Conservation (phyloP, 2,888 invertebrate genomes). For the Esperia sulphurella region DNA sequence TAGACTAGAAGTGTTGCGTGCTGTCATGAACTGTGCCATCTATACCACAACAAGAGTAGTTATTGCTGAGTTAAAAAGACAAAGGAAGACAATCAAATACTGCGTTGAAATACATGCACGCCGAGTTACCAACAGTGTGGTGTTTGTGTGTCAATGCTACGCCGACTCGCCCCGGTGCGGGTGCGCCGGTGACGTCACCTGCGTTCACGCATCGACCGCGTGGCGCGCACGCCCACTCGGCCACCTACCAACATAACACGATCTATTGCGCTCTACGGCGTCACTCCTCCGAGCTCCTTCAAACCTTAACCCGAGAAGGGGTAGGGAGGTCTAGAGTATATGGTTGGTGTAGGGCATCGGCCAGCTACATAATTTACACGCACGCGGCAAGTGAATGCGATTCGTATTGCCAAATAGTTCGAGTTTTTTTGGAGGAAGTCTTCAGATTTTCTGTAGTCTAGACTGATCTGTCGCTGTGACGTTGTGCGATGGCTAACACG, state of each 20-base stretch:
- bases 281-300: too few species aligned
- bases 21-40: too few species aligned
- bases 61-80: too few species aligned
- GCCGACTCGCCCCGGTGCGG: constrained; percentile 11
- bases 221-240: constrained; percentile 15
- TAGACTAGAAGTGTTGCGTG: too few species aligned
- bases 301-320: too few species aligned
- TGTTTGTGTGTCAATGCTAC: constrained; percentile 27
- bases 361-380: not conserved
- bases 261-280: not conserved
- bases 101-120: too few species aligned
- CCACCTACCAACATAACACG: not conserved
- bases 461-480: not conserved
- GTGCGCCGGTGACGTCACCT: constrained; percentile 29
- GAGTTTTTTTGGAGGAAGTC: not conserved
- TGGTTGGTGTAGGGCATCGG: not conserved
- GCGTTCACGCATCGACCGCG: constrained; percentile 23
- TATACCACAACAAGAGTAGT: too few species aligned
- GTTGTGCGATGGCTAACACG: too few species aligned
- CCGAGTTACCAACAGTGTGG: not conserved
- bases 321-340: too few species aligned
- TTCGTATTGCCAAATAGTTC: not conserved
- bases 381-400: not conserved
- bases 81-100: too few species aligned
- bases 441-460: not conserved